Conservation (phyloP, 2,888 invertebrate species). For the Heliconius cydno region DNA sequence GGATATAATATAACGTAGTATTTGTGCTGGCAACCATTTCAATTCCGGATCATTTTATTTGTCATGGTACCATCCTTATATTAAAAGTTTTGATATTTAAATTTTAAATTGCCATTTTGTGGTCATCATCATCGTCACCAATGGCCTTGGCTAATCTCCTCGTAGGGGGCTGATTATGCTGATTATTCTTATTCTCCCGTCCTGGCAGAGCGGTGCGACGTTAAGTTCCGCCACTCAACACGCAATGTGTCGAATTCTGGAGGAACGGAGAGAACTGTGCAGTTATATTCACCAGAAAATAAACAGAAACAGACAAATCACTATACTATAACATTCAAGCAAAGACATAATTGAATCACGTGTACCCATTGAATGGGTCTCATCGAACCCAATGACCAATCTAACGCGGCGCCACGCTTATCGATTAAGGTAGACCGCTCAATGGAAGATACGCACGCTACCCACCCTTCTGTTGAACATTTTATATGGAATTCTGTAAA, state of each 20-base stretch:
- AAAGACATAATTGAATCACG: conserved; percentile 36
- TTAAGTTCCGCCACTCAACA: background rate
- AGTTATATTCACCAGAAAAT: background rate
- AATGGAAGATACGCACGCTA: conserved; percentile 34
- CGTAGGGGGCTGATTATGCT: too few relatives aligned
- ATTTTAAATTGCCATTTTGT: too few relatives aligned
- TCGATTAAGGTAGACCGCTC: conserved; percentile 38
- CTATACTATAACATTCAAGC: background rate
- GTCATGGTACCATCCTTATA: background rate
- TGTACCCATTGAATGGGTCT: conserved; percentile 24
- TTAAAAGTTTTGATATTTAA: background rate
- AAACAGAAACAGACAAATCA: conserved; percentile 20
- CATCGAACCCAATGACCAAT: conserved; percentile 36
- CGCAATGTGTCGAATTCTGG: background rate
- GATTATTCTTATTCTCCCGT: background rate
- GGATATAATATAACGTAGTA: background rate
- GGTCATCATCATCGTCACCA: too few relatives aligned
- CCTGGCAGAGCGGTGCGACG: background rate
- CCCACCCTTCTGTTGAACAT: conserved; percentile 8
- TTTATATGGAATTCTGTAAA: background rate
- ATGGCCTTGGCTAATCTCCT: too few relatives aligned
- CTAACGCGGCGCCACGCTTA: conserved; percentile 35
- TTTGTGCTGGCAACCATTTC: background rate
- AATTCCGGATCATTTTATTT: background rate
- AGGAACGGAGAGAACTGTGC: background rate